phyloP scores from a whole-genome alignment of 2,113 vertebrate species.

The Delphinapterus leucas region DNA sequence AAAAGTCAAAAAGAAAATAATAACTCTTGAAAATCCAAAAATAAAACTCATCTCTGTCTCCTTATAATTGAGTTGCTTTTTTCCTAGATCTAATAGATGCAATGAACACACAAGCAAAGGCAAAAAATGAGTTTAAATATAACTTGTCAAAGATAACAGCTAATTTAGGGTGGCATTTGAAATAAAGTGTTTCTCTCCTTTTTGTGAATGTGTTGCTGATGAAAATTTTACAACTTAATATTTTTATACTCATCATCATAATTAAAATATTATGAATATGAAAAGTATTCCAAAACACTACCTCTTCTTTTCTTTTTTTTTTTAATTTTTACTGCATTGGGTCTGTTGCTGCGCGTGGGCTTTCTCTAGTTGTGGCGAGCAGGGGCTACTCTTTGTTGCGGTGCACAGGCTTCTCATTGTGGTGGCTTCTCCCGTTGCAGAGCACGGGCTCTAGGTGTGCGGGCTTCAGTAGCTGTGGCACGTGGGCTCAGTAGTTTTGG shows the following conservation, averaged over 20 bases:
- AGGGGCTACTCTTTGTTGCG: too few relatives aligned
- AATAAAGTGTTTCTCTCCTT: neutral
- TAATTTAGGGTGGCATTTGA: slow-evolving; percentile 25
- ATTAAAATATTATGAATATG: neutral
- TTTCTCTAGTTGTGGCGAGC: too few relatives aligned
- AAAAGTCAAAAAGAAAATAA: neutral
- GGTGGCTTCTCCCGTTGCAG: too few relatives aligned
- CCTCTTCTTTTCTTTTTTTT: neutral
- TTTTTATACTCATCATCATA: neutral
- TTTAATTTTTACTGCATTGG: too few relatives aligned
- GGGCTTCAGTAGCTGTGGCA: too few relatives aligned
- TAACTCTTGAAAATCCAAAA: neutral
- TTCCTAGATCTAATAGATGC: neutral
- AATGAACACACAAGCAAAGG: slow-evolving; percentile 7
- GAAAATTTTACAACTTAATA: neutral
- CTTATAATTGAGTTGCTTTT: neutral
- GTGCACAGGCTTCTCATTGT: too few relatives aligned
- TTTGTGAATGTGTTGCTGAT: neutral
- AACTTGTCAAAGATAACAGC: neutral
- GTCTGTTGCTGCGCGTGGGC: too few relatives aligned
- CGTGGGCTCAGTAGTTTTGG: too few relatives aligned
- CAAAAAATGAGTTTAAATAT: slow-evolving; percentile 14
- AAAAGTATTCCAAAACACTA: neutral
- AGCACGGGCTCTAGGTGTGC: too few relatives aligned
- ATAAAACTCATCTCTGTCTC: neutral